Base-by-base conservation (phyloP, 2,113 vertebrate genomes). In the Phainopepla nitens region DNA sequence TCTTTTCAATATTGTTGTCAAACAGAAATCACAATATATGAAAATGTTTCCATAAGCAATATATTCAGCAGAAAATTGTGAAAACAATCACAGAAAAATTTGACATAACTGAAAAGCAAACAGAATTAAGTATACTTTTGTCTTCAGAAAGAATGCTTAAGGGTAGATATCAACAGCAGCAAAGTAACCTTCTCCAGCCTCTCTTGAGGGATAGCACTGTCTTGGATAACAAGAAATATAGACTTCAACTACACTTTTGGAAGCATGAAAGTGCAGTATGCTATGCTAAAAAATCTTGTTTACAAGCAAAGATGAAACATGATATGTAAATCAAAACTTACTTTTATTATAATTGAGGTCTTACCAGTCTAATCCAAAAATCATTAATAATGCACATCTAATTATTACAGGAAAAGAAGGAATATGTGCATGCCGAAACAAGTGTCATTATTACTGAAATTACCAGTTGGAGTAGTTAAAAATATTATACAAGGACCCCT, bases 1-100 rank as follows among this genome's bases (percentile, higher is more conserved):
- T 39, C 28, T 54, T 50, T 81, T 89, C 77, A 91, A 89, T 80
- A 92, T 71, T 89, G 69, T 53, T 83, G 42, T 77, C 35, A 91
- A 94, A 89, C 16, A 70, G 36, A 91, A 87, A 60, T 7, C 11
- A 58, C 64, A 80, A 66, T 49, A 31, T 66, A 61, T 47, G 11
- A 71, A 57, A 80, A 84, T 68, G 50, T 28, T 64, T 93, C 60
- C 29, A 39, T 83, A 71, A 88, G 21, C 75, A 93, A 76, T 57
- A 81, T 54, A 96, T 93, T 92, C 64, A 94, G 79, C 28, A 81
- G 56, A 86, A 97, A 94, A 72, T 69, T 2, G 92, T 90, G 44
- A 88, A 96, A 96, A 71, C 12, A 88, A 83, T 93, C 62, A 93
- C 15, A 79, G 45, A 88, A 91, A 56, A 94, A 42, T 28, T 31